Conservation (phyloP, 2,888 invertebrate species). For the Ophion ventricosus region DNA sequence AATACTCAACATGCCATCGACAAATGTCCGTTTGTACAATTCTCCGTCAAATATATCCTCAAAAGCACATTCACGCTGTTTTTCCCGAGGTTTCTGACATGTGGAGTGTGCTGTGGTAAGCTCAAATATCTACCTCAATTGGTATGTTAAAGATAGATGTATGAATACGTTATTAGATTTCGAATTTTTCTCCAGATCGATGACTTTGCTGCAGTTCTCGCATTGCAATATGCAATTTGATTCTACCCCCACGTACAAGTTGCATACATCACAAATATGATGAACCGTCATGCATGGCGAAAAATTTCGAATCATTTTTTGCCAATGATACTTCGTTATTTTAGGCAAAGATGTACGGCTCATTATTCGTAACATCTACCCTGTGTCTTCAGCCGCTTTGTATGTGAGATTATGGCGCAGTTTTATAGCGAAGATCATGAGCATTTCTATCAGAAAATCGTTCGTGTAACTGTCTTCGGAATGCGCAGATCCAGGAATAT, state of each 20-base stretch:
- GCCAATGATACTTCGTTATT: constrained; percentile 13
- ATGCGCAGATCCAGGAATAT: background rate
- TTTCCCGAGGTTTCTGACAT: constrained; percentile 28
- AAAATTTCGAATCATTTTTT: constrained; percentile 18
- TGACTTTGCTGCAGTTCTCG: constrained; percentile 18
- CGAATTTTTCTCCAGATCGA: constrained; percentile 2
- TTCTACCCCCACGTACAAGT: constrained; percentile 23
- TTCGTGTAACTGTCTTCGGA: constrained; percentile 39
- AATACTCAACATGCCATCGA: no score
- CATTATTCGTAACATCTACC: no score
- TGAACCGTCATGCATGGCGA: constrained; percentile 20
- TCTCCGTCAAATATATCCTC: constrained; percentile 52
- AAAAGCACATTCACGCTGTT: constrained; percentile 38
- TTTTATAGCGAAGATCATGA: constrained; percentile 42
- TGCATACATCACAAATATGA: constrained; percentile 28
- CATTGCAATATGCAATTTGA: constrained; percentile 12
- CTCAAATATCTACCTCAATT: constrained; percentile 39
- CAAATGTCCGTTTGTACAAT: no score
- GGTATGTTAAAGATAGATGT: constrained; percentile 23
- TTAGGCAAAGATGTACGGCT: no score
- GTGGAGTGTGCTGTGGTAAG: constrained; percentile 31
- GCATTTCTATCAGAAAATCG: constrained; percentile 37
- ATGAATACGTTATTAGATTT: constrained; percentile 29
- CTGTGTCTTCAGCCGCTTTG: no score
- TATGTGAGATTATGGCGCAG: no score